Base-by-base conservation (phyloP, 2,113 vertebrate genomes). In the Megaceryle torquata region DNA sequence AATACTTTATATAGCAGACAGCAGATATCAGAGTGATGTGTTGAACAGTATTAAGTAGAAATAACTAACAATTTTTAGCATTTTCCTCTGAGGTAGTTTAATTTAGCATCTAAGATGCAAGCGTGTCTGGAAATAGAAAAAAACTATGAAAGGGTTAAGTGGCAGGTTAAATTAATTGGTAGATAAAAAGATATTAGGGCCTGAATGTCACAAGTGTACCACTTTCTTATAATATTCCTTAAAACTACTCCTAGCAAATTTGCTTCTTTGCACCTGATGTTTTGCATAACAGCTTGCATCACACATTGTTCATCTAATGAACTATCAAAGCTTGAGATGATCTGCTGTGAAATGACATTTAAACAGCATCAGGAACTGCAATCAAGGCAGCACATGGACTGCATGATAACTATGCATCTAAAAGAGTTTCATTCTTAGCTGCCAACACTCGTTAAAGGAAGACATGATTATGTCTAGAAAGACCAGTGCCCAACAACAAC, bases 401-500 rank as follows among this genome's bases (percentile, higher is more conserved):
- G 54, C 59, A 82, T 61, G n/a, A 46, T 19, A 87, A 83, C 41
- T 37, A 60, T 28, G 43, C 37, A 80, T 63, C 54, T 85, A 68
- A 31, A 83, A 84, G 59, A 83, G 28, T 61, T 37, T 28, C 65
- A 33, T 21, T 59, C 81, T 77, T 37, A 83, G 35, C 63, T 83
- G 53, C 37, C 69, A 78, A 35, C 13, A 22, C 64, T 26, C 22
- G 43, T 35, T 54, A 65, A 79, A 86, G 53, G 53, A 85, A 82
- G 25, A 70, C n/a, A 46, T 15, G 74, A 50, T 67, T 70, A 59
- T 25, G 33, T 21, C 48, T 57, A 84, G 77, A 59, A 54, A 82
- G 26, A 82, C 3, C 5, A 48, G 43, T 3, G 2, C 25, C 53
- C 37, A 79, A 48, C 0, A 1, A 48, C 0, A 1, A 81, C 31